Evolutionary conservation across 2,113 vertebrate genomes (phyloP), one percentile per base, ranked within the genome.

Genomic region (Aviceda subcristata): DNA sequence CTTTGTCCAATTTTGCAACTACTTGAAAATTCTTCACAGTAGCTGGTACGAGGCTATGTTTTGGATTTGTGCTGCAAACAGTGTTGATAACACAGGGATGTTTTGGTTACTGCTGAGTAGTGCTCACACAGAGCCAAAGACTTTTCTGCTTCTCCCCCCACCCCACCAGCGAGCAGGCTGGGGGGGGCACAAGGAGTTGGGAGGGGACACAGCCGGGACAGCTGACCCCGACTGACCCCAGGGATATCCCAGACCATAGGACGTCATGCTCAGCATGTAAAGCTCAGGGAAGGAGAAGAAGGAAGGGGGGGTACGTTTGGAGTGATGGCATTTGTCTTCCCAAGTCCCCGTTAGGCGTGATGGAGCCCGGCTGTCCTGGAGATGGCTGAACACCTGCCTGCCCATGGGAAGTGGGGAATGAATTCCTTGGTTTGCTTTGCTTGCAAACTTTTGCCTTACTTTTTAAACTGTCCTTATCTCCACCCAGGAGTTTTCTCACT

Each of bases 341-440:
- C 26, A 36, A 36, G 48, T 36, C 24, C 12, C 14, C 4, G 1
- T 18, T 26, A 55, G 0, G 1, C 0, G 1, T 27, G 21, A 29
- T 29, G 10, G 7, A 82, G 22, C 12, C 3, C 36, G 45, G 15
- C 8, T 48, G 21, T 55, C n/a, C 72, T 62, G 30, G 39, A 32
- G 46, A 71, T 26, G 41, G 30, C 7, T 63, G 41, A 46, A 67
- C 15, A 36, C 29, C 16, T 39, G 20, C 12, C 20, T 46, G 34
- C 5, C 0, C 0, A 18, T 39, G 45, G 20, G 19, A n/a, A 73
- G 15, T 2, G 7, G 41, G 27, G 26, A 84, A 36, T 36, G 1
- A 51, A 56, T 41, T 50, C 13, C 7, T 50, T 84, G 22, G 8
- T 57, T 85, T 84, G 17, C 5, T 71, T 64, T 85, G 12, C 15